phyloP scores from a whole-genome alignment of 2,113 vertebrate genomes.

The Tupaia tana region DNA sequence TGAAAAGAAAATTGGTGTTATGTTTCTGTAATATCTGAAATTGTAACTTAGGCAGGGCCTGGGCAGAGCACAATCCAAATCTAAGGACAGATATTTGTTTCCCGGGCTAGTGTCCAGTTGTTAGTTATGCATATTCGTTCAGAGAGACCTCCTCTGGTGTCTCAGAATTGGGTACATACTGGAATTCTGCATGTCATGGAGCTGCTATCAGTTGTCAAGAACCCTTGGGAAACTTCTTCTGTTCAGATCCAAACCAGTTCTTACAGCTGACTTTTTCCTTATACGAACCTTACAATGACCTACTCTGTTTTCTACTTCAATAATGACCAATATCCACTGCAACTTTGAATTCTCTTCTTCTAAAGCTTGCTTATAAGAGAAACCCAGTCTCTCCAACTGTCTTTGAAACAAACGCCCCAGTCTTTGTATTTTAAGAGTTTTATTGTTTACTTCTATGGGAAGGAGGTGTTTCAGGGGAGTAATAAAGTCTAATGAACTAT shows the following conservation, averaged over 20 bases:
- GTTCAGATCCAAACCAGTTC: background rate
- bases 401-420: constrained; percentile 8
- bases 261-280: background rate
- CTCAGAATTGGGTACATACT: background rate
- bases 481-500: background rate
- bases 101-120: background rate
- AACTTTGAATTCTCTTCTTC: background rate
- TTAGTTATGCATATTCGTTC: background rate
- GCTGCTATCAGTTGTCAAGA: background rate
- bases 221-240: background rate
- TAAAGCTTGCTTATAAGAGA: background rate
- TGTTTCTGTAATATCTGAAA: background rate
- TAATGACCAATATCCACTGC: background rate
- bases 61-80: background rate
- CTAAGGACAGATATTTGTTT: background rate
- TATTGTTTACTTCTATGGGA: background rate
- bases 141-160: background rate
- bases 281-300: background rate
- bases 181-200: background rate
- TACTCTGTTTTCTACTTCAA: background rate
- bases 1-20: background rate
- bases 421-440: background rate
- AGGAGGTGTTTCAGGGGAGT: background rate
- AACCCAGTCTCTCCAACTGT: background rate
- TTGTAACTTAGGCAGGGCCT: background rate